Base-by-base conservation (phyloP, 2,797 vertebrate species). In the Zalophus californianus region DNA sequence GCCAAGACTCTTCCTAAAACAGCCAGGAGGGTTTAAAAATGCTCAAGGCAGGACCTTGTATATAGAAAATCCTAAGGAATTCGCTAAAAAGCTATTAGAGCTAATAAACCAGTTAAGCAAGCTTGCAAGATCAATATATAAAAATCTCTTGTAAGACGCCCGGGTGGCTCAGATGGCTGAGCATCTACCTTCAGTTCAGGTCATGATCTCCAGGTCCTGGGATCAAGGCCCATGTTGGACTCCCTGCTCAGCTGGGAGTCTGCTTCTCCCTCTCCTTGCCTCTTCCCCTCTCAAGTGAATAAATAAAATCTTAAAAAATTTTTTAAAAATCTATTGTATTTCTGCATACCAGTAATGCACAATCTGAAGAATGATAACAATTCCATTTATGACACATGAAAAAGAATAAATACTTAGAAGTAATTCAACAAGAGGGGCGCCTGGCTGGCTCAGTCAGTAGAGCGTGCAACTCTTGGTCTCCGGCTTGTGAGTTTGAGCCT, bases 61-160 rank as follows among this genome's bases (percentile, higher is more conserved):
- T 4, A 41, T 10, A 93, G 79, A 92, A 73, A 96, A 93, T 12
- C 41, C 77, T 87, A 80, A 82, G 54, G 20, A 86, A 73, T 38
- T 52, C 72, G 87, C 60, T 41, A 64, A 73, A 52, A 66, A 84
- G 27, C n/a, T 64, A n/a, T 7, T 14, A 85, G n/a, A 68, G n/a
- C n/a, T 68, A 70, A 87, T 21, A 78, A 72, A 52, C 8, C 3
- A 68, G n/a, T 58, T 78, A 35, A 48, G 52, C 9, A 96, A 90
- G 13, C 7, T 44, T 29, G 16, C 15, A 77, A 32, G 8, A 77
- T 79, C 50, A 58, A 32, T 4, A 92, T 21, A 91, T 38, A 97
- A 75, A 93, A 93, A 38, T 20, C 11, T 38, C 48, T 9, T 1
- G 7, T n/a, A 32, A 7, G 32, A 32, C 15, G 0, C 15, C 0